Conservation (phyloP, 2,113 vertebrate genomes). For the Megaleporinus macrocephalus region DNA sequence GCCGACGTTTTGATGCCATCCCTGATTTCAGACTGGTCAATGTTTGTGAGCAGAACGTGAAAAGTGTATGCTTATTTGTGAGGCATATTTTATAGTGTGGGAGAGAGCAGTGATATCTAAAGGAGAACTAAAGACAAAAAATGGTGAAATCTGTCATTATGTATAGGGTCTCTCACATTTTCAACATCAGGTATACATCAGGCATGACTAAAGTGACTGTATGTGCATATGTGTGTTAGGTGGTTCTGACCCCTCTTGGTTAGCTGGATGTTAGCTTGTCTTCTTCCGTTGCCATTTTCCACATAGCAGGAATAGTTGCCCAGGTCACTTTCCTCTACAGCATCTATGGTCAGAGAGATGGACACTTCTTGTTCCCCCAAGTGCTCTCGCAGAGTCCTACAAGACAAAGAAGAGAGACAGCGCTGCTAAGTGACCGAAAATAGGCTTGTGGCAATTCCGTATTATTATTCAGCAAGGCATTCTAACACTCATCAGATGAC, state of each 20-base stretch:
- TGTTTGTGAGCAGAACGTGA: too few relatives aligned
- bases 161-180: too few relatives aligned
- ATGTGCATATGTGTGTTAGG: neutral
- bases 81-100: too few relatives aligned
- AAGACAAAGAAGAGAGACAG: too few relatives aligned
- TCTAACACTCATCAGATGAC: neutral
- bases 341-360: slow-evolving; percentile 87
- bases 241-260: slow-evolving; percentile 84
- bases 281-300: slow-evolving; percentile 90
- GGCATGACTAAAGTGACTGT: too few relatives aligned
- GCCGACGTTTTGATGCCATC: too few relatives aligned
- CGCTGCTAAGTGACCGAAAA: neutral
- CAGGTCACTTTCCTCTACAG: slow-evolving; percentile 88
- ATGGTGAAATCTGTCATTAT: too few relatives aligned
- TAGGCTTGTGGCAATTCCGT: neutral
- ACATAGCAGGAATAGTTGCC: slow-evolving; percentile 95
- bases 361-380: slow-evolving; percentile 96
- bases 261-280: slow-evolving; percentile 88
- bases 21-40: too few relatives aligned
- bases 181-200: too few relatives aligned
- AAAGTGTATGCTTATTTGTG: too few relatives aligned
- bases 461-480: neutral
- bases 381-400: slow-evolving; percentile 90
- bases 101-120: too few relatives aligned
- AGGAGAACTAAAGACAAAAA: too few relatives aligned